Evolutionary conservation across 2,888 invertebrate species (phyloP).

Genomic region (Sipunculus nudus): DNA sequence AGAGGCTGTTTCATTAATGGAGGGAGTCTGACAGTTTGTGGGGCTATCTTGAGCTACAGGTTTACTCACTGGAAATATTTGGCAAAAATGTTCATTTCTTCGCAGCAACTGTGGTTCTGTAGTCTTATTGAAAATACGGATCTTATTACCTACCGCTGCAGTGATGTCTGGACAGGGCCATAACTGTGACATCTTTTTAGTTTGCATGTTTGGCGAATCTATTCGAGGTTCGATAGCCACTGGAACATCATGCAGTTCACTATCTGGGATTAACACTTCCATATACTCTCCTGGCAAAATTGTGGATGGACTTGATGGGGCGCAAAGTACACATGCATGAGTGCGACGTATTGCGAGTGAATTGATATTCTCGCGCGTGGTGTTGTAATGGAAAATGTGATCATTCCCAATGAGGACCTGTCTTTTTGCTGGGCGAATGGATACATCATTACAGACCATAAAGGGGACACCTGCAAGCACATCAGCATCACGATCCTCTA

Average conservation of each 20-base stretch:
- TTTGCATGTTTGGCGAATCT: background rate
- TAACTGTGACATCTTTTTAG: too few relatives aligned
- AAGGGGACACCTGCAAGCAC: constrained; percentile 36
- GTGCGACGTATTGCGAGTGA: background rate
- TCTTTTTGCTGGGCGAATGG: constrained; percentile 30
- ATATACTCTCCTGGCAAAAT: background rate
- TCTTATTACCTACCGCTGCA: too few relatives aligned
- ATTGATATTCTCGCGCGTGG: too few relatives aligned
- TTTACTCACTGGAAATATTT: too few relatives aligned
- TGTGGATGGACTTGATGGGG: background rate
- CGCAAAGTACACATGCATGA: background rate
- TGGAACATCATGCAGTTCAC: background rate
- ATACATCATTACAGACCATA: constrained; percentile 38
- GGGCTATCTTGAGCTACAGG: too few relatives aligned
- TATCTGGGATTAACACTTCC: background rate
- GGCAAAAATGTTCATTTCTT: too few relatives aligned
- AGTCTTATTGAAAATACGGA: too few relatives aligned
- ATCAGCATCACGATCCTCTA: constrained; percentile 34
- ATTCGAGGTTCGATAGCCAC: background rate
- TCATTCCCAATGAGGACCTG: constrained; percentile 10
- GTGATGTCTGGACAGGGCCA: too few relatives aligned
- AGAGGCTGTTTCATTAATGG: too few relatives aligned
- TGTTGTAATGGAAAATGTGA: too few relatives aligned
- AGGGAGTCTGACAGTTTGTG: too few relatives aligned
- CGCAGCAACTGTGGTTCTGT: too few relatives aligned